These are phyloP conservation scores for Eleutherodactylus coqui DNA, from an alignment of 2,797 vertebrate genomes.

Conservation along the genomic window DNA sequence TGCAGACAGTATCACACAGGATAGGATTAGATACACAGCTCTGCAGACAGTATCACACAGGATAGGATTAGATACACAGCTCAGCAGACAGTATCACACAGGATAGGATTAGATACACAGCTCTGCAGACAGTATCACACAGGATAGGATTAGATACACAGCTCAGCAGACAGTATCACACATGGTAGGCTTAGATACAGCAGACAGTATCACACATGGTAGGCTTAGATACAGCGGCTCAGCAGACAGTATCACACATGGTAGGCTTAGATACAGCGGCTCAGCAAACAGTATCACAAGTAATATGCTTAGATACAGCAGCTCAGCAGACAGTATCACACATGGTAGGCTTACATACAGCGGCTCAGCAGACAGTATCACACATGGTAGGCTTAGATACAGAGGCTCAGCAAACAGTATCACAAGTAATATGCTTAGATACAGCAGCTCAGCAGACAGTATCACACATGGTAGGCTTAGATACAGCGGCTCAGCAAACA, in stretches of 20 bases:
- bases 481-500: too few species aligned
- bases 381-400: neutral
- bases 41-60: neutral
- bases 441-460: too few species aligned
- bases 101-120: neutral
- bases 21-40: neutral
- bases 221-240: neutral
- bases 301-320: neutral
- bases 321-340: neutral
- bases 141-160: neutral
- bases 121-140: neutral
- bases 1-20: neutral
- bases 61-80: neutral
- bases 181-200: neutral
- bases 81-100: neutral
- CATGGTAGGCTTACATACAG: neutral
- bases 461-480: too few species aligned
- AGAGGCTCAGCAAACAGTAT: too few species aligned
- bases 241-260: neutral
- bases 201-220: neutral
- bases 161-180: neutral
- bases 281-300: neutral
- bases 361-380: neutral
- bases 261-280: neutral
- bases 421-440: too few species aligned